A percentile compares a stretch with the other conserved stretches of the same genome.
phyloP scores from a whole-genome alignment of 2,113 vertebrate species.

The Petaurus breviceps region DNA sequence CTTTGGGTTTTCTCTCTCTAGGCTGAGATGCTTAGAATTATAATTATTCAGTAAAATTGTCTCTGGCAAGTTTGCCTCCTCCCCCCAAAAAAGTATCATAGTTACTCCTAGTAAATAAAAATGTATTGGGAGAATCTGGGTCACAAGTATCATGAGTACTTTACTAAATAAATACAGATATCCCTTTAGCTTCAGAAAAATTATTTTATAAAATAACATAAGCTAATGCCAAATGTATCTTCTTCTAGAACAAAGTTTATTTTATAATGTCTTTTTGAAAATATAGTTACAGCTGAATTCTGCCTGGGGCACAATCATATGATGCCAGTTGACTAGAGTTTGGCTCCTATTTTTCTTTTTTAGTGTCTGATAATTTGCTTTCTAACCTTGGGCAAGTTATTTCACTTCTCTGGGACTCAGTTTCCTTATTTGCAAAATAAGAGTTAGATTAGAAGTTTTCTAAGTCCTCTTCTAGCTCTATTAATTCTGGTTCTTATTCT shows the following conservation, averaged over 20 bases:
- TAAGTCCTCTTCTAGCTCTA: not conserved
- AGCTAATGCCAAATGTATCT: constrained; percentile 27
- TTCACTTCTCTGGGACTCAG: constrained; percentile 4
- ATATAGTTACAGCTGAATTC: not conserved
- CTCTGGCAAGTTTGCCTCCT: no score
- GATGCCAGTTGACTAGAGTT: not conserved
- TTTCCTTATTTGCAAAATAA: constrained; percentile 34
- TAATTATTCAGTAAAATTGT: no score
- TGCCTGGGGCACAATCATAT: not conserved
- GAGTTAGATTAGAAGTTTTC: not conserved
- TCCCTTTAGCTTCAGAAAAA: not conserved
- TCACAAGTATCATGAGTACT: not conserved
- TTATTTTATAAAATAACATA: not conserved
- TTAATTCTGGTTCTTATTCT: not conserved
- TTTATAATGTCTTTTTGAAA: constrained; percentile 50
- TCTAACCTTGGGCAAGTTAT: not conserved
- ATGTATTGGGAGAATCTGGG: not conserved
- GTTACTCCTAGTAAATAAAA: not conserved
- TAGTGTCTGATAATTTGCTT: not conserved
- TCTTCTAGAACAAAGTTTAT: not conserved
- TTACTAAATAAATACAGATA: constrained; percentile 12
- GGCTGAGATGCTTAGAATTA: no score
- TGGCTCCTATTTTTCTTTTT: not conserved
- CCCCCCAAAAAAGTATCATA: not conserved
- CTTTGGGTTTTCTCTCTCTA: no score